A percentile compares a stretch with the other conserved stretches of the same genome.
Conservation (phyloP, 2,888 invertebrate genomes). For the Drosophila acutilabella region DNA sequence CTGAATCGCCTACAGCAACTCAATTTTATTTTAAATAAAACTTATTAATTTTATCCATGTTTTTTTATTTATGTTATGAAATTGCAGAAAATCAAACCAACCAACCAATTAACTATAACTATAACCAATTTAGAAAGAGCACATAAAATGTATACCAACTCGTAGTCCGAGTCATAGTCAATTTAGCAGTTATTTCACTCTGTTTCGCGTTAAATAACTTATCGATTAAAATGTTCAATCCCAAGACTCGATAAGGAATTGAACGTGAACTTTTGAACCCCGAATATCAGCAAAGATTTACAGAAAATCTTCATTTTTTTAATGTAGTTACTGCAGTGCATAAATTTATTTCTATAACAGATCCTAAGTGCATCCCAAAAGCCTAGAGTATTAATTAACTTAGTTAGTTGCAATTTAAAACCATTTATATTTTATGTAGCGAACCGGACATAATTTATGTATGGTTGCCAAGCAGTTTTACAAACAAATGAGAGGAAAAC, state of each 20-base stretch:
- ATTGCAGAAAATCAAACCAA: constrained; percentile 26
- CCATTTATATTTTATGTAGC: constrained; percentile 53
- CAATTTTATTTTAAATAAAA: constrained; percentile 50
- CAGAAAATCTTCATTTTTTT: background rate
- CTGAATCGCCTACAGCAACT: constrained; percentile 32
- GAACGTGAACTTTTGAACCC: background rate
- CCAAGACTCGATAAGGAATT: background rate
- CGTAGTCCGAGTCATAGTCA: constrained; percentile 10
- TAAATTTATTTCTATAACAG: constrained; percentile 5
- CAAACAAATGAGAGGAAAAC: constrained; percentile 43
- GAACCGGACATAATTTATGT: constrained; percentile 52
- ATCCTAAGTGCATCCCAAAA: constrained; percentile 14
- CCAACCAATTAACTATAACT: constrained; percentile 9
- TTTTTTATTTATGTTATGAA: constrained; percentile 21
- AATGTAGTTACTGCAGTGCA: constrained; percentile 2
- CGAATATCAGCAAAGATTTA: background rate
- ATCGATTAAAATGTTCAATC: too few relatives aligned
- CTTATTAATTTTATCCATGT: constrained; percentile 43
- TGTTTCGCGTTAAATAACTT: background rate
- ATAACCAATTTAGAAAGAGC: constrained; percentile 20
- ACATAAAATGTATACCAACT: constrained; percentile 11
- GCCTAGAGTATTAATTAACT: constrained; percentile 13
- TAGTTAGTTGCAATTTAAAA: constrained; percentile 47
- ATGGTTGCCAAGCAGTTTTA: constrained; percentile 39
- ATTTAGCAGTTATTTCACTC: constrained; percentile 18